phyloP scores from a whole-genome alignment of 2,797 vertebrate genomes.

The Pelobates cultripes region DNA sequence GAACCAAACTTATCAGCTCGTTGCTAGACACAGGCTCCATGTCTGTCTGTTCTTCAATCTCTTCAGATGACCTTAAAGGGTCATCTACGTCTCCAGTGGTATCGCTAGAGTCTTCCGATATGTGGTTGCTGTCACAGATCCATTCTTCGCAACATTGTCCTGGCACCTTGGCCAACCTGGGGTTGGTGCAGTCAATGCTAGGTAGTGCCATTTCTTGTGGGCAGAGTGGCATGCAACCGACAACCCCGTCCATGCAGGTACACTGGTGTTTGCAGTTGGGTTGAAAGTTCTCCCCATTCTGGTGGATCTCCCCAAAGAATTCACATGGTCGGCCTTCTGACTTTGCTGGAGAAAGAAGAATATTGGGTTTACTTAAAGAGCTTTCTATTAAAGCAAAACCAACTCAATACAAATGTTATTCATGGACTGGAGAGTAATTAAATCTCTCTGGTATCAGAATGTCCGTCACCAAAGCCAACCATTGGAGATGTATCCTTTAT shows the following conservation, averaged over 20 bases:
- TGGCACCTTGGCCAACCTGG: slow-evolving; percentile 74
- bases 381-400: too few relatives aligned
- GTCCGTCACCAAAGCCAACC: too few relatives aligned
- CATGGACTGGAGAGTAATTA: too few relatives aligned
- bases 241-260: slow-evolving; percentile 82
- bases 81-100: slow-evolving; percentile 42
- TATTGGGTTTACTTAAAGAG: background rate
- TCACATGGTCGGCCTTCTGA: slow-evolving; percentile 81
- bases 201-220: slow-evolving; percentile 74
- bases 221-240: slow-evolving; percentile 80
- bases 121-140: slow-evolving; percentile 55
- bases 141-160: slow-evolving; percentile 80
- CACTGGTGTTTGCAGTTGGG: slow-evolving; percentile 84
- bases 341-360: slow-evolving; percentile 66
- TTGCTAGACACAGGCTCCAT: slow-evolving; percentile 65
- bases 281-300: slow-evolving; percentile 79
- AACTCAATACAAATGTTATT: too few relatives aligned
- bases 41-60: slow-evolving; percentile 45
- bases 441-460: too few relatives aligned
- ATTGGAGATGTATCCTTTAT: too few relatives aligned
- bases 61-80: slow-evolving; percentile 48
- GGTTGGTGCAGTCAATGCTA: slow-evolving; percentile 72
- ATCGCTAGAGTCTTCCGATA: slow-evolving; percentile 50
- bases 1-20: slow-evolving; percentile 59
- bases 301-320: slow-evolving; percentile 79